Percentiles rank a stretch among this genome's conserved stretches.
Conservation (phyloP, 2,797 vertebrate species). For the Paramormyrops hopkinsi region DNA sequence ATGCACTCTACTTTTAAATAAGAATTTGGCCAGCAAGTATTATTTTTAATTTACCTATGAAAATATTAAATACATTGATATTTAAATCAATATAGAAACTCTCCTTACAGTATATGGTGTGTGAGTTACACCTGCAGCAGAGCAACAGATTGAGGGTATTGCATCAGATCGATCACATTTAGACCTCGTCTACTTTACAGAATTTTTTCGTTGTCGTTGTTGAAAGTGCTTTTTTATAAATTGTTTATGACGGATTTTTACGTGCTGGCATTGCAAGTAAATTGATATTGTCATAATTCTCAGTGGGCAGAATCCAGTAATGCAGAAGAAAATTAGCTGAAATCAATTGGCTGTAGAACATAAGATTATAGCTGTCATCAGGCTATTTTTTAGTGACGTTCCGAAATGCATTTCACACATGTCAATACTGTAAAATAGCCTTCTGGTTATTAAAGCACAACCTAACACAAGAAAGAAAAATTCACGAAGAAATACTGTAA, state of each 20-base stretch:
- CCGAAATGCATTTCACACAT: constrained; percentile 15
- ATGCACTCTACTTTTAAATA: constrained; percentile 55
- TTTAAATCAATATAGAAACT: constrained; percentile 31
- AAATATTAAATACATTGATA: constrained; percentile 24
- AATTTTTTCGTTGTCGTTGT: constrained; percentile 1
- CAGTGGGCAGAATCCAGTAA: constrained; percentile 19
- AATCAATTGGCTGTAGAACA: constrained; percentile 17
- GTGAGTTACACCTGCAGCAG: not conserved
- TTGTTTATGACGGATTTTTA: not conserved
- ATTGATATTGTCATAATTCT: constrained; percentile 25
- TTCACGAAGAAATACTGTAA: not conserved
- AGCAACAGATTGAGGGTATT: not conserved
- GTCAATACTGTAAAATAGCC: constrained; percentile 25
- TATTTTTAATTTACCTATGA: constrained; percentile 52
- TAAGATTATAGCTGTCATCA: constrained; percentile 25
- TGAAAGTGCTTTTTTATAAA: constrained; percentile 7
- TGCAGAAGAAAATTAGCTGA: constrained; percentile 27
- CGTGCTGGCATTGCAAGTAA: not conserved
- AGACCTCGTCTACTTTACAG: not conserved
- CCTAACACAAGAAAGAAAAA: not conserved
- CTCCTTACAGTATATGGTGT: not conserved
- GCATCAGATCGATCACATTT: not conserved
- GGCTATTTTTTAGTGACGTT: constrained; percentile 16
- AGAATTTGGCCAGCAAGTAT: constrained; percentile 57
- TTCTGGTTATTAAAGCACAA: constrained; percentile 9